A percentile compares a stretch with the other conserved stretches of the same genome.
Evolutionary conservation across 2,888 invertebrate genomes (phyloP).

Genomic region (Agrochola litura): DNA sequence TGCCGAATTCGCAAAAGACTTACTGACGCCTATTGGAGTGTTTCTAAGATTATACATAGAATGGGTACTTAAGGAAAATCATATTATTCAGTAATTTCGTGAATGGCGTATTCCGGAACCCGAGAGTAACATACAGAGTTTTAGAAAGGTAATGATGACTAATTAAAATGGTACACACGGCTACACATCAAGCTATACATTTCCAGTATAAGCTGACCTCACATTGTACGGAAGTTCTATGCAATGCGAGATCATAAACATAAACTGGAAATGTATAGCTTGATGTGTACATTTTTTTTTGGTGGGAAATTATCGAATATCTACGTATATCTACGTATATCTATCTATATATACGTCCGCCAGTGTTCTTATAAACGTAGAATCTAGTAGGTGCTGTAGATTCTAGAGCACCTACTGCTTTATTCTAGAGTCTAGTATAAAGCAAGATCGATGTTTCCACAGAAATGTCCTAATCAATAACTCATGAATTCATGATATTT

Average conservation of each 20-base stretch:
- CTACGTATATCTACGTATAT: too few relatives aligned
- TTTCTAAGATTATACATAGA: slow-evolving; percentile 1
- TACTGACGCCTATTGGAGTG: slow-evolving; percentile 16
- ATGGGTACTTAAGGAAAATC: background rate
- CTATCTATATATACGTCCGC: too few relatives aligned
- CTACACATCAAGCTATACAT: too few relatives aligned
- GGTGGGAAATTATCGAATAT: too few relatives aligned
- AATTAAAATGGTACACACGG: background rate
- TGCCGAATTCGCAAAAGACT: slow-evolving; percentile 32
- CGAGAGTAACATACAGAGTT: background rate
- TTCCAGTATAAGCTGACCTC: too few relatives aligned
- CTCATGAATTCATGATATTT: slow-evolving; percentile 25
- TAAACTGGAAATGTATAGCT: too few relatives aligned
- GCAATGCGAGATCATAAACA: too few relatives aligned
- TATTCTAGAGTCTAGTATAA: background rate
- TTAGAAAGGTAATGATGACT: background rate
- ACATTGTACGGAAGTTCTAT: too few relatives aligned
- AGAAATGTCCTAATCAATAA: slow-evolving; percentile 21
- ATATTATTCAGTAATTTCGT: slow-evolving; percentile 1
- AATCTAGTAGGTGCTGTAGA: background rate
- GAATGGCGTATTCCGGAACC: background rate
- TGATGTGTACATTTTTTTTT: too few relatives aligned
- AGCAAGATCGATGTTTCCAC: slow-evolving; percentile 25
- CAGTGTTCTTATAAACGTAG: too few relatives aligned
- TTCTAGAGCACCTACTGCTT: too few relatives aligned